These are phyloP conservation scores for Cheumatopsyche charites DNA, from an alignment of 1,140 invertebrate genomes.

Conservation along the genomic window DNA sequence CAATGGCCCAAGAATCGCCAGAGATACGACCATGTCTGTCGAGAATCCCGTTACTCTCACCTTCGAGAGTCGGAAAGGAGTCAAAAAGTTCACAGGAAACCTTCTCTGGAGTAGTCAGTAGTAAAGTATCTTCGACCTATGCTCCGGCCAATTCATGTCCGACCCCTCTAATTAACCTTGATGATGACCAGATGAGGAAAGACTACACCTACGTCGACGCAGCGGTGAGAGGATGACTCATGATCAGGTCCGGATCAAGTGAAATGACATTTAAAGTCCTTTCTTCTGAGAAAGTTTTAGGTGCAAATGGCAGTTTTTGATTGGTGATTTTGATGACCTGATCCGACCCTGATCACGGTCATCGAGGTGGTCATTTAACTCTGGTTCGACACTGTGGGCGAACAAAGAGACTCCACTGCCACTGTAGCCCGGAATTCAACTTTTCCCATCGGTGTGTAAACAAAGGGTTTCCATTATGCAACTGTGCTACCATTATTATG, in stretches of 20 bases:
- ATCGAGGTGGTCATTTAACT: too few relatives aligned
- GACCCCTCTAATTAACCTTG: slow-evolving; percentile 48
- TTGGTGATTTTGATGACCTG: neutral
- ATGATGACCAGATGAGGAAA: slow-evolving; percentile 30
- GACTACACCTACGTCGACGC: slow-evolving; percentile 43
- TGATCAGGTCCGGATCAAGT: too few relatives aligned
- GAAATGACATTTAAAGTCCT: too few relatives aligned
- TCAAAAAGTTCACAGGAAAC: slow-evolving; percentile 45
- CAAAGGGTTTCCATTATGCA: slow-evolving; percentile 16
- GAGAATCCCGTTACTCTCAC: slow-evolving; percentile 41
- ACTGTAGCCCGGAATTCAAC: slow-evolving; percentile 40
- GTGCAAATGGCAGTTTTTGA: too few relatives aligned
- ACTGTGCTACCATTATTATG: neutral
- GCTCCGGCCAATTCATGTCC: slow-evolving; percentile 42
- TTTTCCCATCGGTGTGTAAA: slow-evolving; percentile 24
- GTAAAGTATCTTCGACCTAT: too few relatives aligned
- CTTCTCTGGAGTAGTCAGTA: slow-evolving; percentile 29
- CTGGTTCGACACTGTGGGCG: neutral
- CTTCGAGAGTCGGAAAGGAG: neutral
- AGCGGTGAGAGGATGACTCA: too few relatives aligned
- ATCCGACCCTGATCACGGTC: neutral
- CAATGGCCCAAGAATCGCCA: slow-evolving; percentile 31
- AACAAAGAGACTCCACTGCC: slow-evolving; percentile 25
- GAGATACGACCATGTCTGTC: slow-evolving; percentile 22
- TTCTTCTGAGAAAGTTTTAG: too few relatives aligned